These are phyloP conservation scores for Oncorhynchus clarkii DNA, from an alignment of 2,113 vertebrate genomes.

Conservation along the genomic window DNA sequence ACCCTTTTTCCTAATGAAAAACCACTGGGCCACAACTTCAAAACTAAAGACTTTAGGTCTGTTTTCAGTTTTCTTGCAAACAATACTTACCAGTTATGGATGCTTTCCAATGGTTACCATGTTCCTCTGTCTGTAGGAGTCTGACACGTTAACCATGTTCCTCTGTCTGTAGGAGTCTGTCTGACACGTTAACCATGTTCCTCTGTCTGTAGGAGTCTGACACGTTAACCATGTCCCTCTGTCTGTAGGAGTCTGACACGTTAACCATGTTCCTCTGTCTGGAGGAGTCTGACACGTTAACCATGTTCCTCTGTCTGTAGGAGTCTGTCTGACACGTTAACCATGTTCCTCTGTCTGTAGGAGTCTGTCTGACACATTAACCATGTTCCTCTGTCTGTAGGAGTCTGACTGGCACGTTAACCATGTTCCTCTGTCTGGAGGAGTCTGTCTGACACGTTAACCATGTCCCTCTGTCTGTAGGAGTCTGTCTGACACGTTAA, in stretches of 20 bases:
- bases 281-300: slow-evolving; percentile 66
- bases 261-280: neutral
- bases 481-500: too few species aligned
- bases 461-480: too few species aligned
- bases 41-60: slow-evolving; percentile 30
- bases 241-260: slow-evolving; percentile 72
- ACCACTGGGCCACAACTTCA: slow-evolving; percentile 29
- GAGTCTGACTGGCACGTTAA: too few species aligned
- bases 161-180: slow-evolving; percentile 70
- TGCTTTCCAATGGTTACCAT: neutral
- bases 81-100: slow-evolving; percentile 6
- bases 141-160: too few species aligned
- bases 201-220: slow-evolving; percentile 69
- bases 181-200: slow-evolving; percentile 56
- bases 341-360: too few species aligned
- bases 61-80: slow-evolving; percentile 7
- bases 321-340: too few species aligned
- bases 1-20: slow-evolving; percentile 29
- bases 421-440: too few species aligned
- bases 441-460: too few species aligned
- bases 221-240: slow-evolving; percentile 40
- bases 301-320: neutral
- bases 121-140: slow-evolving; percentile 55
- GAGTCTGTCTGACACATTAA: too few species aligned
- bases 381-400: too few species aligned